Conservation (phyloP, 2,113 vertebrate genomes). For the Daboia siamensis region DNA sequence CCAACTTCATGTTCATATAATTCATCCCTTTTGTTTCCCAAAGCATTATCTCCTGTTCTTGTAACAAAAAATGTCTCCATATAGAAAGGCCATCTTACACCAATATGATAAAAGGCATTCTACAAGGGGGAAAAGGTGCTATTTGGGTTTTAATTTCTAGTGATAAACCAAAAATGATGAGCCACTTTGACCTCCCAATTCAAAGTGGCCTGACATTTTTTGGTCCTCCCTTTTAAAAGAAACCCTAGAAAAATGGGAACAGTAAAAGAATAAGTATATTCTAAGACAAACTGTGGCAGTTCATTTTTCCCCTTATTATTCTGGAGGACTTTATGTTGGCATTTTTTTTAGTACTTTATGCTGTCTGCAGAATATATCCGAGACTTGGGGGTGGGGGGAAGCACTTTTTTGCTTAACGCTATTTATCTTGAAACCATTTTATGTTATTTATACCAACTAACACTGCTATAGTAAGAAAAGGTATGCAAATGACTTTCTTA, state of each 20-base stretch:
- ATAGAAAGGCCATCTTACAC: neutral
- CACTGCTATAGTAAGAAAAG: neutral
- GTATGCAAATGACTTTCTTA: neutral
- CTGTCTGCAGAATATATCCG: neutral
- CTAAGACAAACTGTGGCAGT: neutral
- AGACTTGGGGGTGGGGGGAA: neutral
- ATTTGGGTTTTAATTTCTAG: neutral
- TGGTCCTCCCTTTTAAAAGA: neutral
- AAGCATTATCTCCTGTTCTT: neutral
- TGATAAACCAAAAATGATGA: neutral
- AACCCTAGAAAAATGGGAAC: neutral
- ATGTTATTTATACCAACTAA: neutral
- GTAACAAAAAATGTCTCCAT: neutral
- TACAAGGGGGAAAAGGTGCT: neutral
- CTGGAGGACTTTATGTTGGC: neutral
- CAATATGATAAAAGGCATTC: neutral
- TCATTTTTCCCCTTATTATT: neutral
- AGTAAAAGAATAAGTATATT: neutral
- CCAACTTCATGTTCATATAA: neutral
- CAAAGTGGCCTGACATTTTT: neutral
- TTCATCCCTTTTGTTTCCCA: neutral
- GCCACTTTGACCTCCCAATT: neutral
- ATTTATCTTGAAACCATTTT: conserved; percentile 24
- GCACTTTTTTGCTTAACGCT: conserved; percentile 9
- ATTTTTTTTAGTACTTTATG: neutral